Evolutionary conservation across 1,140 invertebrate species (phyloP), one percentile per base, ranked within the genome.

Genomic region (Neuroterus valhalla): DNA sequence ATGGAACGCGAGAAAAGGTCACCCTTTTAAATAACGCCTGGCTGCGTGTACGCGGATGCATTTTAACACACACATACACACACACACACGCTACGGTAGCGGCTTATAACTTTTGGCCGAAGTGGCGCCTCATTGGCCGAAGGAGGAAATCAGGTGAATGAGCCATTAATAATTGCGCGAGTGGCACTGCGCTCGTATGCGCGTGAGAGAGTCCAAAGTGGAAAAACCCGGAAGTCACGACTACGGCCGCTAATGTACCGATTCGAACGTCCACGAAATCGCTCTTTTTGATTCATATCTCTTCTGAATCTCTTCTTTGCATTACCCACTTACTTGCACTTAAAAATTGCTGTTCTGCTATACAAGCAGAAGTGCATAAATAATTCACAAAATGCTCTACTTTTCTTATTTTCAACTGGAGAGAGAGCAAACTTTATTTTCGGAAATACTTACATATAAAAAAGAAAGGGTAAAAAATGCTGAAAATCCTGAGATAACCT

Each of bases 1-100:
- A 76, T 72, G 70, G 45, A 76, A 72, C 75, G 43, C 70, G 70
- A 67, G 70, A 71, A 76, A 76, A 76, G 70, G 75, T 76, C 75
- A 76, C 72, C 50, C 70, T 72, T 72, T 78, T 26, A 55, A 26
- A 62, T 62, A 31, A 38, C 12, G 55, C 55, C 21, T 15, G 55
- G 23, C 23, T 62, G 55, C 31, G 31, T 38, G 31, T 38, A 62
- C 26, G 55, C 55, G 55, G 55, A 62, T 62, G 23, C 31, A 62
- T 62, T 62, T 26, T 21, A 3, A 23, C 21, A 31, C 21, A 46
- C 12, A 46, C n/a, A 46, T 46, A 46, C 8, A 14, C n/a, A 46
- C n/a, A 46, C 8, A 10, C 8, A 50, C 15, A 50, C 3, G 2
- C 11, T 50, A 50, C 50, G 17, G 8, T 23, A 62, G 55, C 21